phyloP scores from a whole-genome alignment of 2,888 invertebrate species.

The Tiliacea aurago region DNA sequence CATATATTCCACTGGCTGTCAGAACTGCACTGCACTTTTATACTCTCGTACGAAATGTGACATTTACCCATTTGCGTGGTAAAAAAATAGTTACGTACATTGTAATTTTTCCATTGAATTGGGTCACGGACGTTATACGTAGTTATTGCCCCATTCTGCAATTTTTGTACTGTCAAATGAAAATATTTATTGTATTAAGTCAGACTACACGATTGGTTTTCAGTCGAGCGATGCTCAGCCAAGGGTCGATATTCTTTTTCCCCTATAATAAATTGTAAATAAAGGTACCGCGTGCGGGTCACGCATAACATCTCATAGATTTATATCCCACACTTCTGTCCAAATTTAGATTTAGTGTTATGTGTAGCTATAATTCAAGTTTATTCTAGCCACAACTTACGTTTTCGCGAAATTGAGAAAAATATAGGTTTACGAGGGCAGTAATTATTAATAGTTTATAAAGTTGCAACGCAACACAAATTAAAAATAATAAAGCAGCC shows the following conservation, averaged over 20 bases:
- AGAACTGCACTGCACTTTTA: conserved; percentile 21
- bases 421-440: conserved; percentile 53
- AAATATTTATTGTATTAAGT: conserved; percentile 69
- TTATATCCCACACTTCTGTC: conserved; percentile 89
- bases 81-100: conserved; percentile 37
- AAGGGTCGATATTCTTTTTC: conserved; percentile 77
- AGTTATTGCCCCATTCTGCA: conserved; percentile 56
- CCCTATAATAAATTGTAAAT: conserved; percentile 87
- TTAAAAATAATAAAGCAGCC: conserved; percentile 43
- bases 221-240: conserved; percentile 75
- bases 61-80: conserved; percentile 7
- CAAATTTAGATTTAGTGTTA: conserved; percentile 90
- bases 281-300: conserved; percentile 86
- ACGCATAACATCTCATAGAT: conserved; percentile 89
- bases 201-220: conserved; percentile 72
- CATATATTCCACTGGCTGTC: conserved; percentile 13
- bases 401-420: conserved; percentile 74
- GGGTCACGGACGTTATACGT: conserved; percentile 54
- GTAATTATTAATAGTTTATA: conserved; percentile 65
- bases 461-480: conserved; percentile 40
- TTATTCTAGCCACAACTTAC: conserved; percentile 76
- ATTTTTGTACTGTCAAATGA: conserved; percentile 63
- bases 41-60: conserved; percentile 15
- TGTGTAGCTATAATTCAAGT: conserved; percentile 84
- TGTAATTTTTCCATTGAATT: conserved; percentile 51